Evolutionary conservation across 2,113 vertebrate species (phyloP), one percentile per base, ranked within the genome.

Genomic region (Xiphophorus maculatus): DNA sequence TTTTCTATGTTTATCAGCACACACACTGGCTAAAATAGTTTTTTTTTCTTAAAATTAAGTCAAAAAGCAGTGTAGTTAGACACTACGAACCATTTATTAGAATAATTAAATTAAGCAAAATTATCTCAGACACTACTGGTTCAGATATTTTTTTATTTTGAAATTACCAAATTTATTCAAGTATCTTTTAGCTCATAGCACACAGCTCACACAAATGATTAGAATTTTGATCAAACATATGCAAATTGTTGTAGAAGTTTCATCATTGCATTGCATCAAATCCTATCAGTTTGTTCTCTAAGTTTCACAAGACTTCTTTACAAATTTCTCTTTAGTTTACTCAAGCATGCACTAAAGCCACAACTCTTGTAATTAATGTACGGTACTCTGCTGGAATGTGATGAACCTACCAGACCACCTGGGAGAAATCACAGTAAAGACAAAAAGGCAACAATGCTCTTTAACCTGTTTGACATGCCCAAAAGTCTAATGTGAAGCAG

Each of bases 331-430:
- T 68, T 28, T 0, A 62, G 9, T 42, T 33, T 13, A 63, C 0
- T 42, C 37, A 51, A 22, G 40, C 60, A 58, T 58, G 58, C 63
- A 77, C 40, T 51, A 5, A 5, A 30, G 42, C 72, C 74, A 67
- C 80, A 32, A 69, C 63, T 63, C 40, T 40, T 22, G 48, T 29
- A 19, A 10, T 75, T 42, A 15, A 40, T 82, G 73, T 85, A n/a
- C n/a, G n/a, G n/a, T n/a, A 73, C 77, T 28, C 28, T 35, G 62
- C 25, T 74, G 74, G 71, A 87, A 84, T 80, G 76, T 74, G 75
- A 84, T 66, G 29, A 61, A 76, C 35, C 35, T 37, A 37, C 35
- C 74, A 76, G 69, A 71, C 69, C 64, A 66, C 69, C 79, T 73
- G 70, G 9, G 66, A 77, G 63, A 48, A 32, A 77, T 28, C 40